Conservation (phyloP, 1,140 invertebrate genomes). For the Potamilus streckersoni region DNA sequence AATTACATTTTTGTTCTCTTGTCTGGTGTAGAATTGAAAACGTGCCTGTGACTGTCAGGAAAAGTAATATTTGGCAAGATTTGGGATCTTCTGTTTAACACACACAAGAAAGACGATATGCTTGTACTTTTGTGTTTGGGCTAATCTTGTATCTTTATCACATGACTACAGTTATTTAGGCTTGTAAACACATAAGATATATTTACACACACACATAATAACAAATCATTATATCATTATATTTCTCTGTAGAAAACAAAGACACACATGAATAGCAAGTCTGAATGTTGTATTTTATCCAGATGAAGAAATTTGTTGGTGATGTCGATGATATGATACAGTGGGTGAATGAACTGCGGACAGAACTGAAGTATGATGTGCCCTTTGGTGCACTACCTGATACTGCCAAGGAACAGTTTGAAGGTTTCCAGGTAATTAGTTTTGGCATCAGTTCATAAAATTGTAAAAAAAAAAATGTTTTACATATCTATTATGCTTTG, state of each 20-base stretch:
- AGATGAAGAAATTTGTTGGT: conserved; percentile 93
- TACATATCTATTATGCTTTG: not conserved
- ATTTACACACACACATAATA: too few relatives aligned
- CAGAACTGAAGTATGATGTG: conserved; percentile 90
- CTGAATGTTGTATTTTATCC: conserved; percentile 11
- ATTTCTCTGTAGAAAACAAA: too few relatives aligned
- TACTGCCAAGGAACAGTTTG: conserved; percentile 95
- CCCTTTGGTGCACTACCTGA: conserved; percentile 96
- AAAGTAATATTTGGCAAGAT: too few relatives aligned
- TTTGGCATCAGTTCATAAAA: not conserved
- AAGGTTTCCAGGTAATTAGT: conserved; percentile 86
- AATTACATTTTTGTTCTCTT: not conserved
- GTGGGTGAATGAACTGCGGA: conserved; percentile 94
- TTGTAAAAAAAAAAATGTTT: not conserved
- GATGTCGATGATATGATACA: conserved; percentile 95
- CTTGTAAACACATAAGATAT: too few relatives aligned
- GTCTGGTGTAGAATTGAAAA: too few relatives aligned
- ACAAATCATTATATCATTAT: too few relatives aligned
- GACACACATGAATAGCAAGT: not conserved
- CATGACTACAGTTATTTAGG: too few relatives aligned
- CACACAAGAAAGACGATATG: too few relatives aligned
- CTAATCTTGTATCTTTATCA: too few relatives aligned
- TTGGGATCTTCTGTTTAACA: too few relatives aligned
- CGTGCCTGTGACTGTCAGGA: too few relatives aligned
- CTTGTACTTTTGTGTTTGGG: too few relatives aligned